A percentile compares a stretch with the other conserved stretches of the same genome.
These are phyloP conservation scores for Lutjanus campechanus DNA, from an alignment of 2,797 vertebrate genomes.

Conservation along the genomic window DNA sequence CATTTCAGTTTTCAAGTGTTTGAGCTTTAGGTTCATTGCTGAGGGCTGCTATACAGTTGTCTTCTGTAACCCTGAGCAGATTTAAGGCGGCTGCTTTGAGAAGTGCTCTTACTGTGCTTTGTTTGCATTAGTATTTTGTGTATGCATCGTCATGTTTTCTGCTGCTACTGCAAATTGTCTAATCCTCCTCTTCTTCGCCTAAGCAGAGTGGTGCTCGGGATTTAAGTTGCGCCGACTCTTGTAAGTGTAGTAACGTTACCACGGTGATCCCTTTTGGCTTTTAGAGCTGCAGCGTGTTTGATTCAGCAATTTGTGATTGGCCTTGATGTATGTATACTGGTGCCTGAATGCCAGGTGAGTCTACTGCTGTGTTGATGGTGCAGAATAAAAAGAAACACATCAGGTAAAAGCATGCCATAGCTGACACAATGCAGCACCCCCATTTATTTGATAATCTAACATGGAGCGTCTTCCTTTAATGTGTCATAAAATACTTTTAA, in stretches of 20 bases:
- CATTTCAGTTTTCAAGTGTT: not conserved
- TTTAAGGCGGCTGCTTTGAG: conserved; percentile 24
- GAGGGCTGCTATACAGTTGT: conserved; percentile 14
- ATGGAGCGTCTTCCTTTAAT: not conserved
- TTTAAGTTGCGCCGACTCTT: conserved; percentile 21
- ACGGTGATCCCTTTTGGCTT: conserved; percentile 16
- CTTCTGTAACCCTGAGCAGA: conserved; percentile 32
- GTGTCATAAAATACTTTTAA: not conserved
- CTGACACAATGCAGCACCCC: not conserved
- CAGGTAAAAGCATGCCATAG: not conserved
- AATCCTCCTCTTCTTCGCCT: conserved; percentile 40
- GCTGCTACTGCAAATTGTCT: conserved; percentile 30
- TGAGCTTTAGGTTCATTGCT: not conserved
- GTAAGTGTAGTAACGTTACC: conserved; percentile 27
- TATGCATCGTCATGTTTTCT: conserved; percentile 25
- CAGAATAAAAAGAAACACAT: conserved; percentile 6
- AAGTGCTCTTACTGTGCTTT: conserved; percentile 13
- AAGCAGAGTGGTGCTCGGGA: conserved; percentile 39
- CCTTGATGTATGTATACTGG: conserved; percentile 10
- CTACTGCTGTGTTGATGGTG: not conserved
- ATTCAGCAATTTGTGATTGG: conserved; percentile 34
- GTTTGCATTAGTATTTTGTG: conserved; percentile 21
- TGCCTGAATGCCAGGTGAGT: not conserved
- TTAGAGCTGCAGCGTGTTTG: not conserved
- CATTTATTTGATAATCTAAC: not conserved